Base-by-base conservation (phyloP, 1,140 invertebrate genomes). In the Achatina immaculata region DNA sequence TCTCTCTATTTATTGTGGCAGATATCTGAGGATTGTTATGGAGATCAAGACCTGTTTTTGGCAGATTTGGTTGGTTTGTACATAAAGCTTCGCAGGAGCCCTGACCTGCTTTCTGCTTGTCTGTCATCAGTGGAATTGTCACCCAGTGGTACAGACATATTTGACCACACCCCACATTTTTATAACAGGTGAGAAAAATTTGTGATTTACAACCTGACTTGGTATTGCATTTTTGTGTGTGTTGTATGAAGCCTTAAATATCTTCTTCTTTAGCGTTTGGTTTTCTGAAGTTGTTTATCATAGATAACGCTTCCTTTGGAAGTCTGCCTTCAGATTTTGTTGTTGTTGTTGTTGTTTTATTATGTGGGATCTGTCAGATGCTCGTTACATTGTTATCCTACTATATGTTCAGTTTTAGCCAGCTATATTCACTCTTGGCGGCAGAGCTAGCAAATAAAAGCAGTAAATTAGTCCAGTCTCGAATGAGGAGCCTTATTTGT, bases 71-170 rank as follows among this genome's bases (percentile, higher is more conserved):
- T 76, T 38, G 14, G 9, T 6, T 16, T 38, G 9, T 76, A 76
- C 55, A 31, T 76, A 11, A 76, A 76, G n/a, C 48, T 76, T 0
- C 74, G 74, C 31, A 48, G 74, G 11, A 62, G 51, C 24, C 31
- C 48, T 58, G 74, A 76, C 36, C 31, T 74, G n/a, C 45, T 74
- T 48, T 45, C 40, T 51, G 72, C 28, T 36, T 4, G 38, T 42
- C 40, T 69, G 68, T 42, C 36, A 28, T 3, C n/a, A 28, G 2
- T 51, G 38, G 71, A 48, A 38, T 9, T 2, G 42, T 42, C 36
- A 40, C 21, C 38, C 24, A 42, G 9, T 34, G 42, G 36, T 1
- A 69, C 40, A 24, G 36, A 40, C 7, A 34, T 34, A 0, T 51
- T 74, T 55, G 42, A 9, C n/a, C 36, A 48, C 24, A 14, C 36